These are phyloP conservation scores for Meloidogyne hapla DNA, from an alignment of 1,140 invertebrate species.

Conservation along the genomic window DNA sequence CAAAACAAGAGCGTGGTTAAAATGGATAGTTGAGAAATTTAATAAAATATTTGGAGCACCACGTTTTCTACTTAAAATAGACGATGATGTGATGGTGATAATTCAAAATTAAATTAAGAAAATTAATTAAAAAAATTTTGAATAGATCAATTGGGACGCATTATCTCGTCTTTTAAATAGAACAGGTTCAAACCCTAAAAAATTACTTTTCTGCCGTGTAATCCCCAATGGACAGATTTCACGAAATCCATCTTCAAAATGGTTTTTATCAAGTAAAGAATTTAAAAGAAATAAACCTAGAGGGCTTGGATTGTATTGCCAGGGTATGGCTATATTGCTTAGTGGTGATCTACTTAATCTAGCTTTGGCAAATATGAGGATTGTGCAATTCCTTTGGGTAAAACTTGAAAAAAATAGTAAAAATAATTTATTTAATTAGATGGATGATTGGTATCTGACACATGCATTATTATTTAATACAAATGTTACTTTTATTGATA, in stretches of 20 bases:
- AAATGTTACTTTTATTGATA: conserved; percentile 40
- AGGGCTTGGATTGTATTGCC: conserved; percentile 40
- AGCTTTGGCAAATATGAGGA: conserved; percentile 32
- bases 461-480: conserved; percentile 37
- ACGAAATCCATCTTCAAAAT: conserved; percentile 43
- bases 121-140: not conserved
- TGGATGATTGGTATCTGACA: conserved; percentile 51
- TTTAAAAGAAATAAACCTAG: conserved; percentile 30
- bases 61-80: conserved; percentile 35
- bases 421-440: conserved; percentile 23
- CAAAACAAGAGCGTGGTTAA: conserved; percentile 42
- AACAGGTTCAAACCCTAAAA: not conserved
- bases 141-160: conserved; percentile 19
- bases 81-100: conserved; percentile 43
- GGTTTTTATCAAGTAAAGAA: conserved; percentile 21
- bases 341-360: conserved; percentile 32
- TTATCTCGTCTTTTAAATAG: not conserved
- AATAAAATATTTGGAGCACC: not conserved
- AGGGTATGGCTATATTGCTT: conserved; percentile 48
- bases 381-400: conserved; percentile 43
- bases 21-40: conserved; percentile 25
- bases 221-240: conserved; percentile 37
- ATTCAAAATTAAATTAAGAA: conserved; percentile 3
- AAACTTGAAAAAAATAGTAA: not conserved
- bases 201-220: conserved; percentile 41